Evolutionary conservation across 92 coral and sea anemone species (phyloP), one percentile per base, ranked within the genome.

Genomic region (Epizoanthus stellaris): DNA sequence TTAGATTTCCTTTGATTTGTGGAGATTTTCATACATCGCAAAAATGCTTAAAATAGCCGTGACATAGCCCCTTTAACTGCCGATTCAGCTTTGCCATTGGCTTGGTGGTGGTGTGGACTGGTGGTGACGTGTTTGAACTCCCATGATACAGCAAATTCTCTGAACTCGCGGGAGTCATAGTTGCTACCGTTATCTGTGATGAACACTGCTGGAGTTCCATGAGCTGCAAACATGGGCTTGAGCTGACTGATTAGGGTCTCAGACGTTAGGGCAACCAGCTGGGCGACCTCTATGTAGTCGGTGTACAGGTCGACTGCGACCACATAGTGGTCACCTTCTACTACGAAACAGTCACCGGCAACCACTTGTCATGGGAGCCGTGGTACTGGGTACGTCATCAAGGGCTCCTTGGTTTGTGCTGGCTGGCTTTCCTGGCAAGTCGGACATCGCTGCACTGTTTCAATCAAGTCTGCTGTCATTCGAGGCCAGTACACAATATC

Each of bases 161-260:
- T 82, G 67, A 88, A 91, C 58, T 91, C 81, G 4, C 64, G 39
- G 9, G 93, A 90, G 43, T 75, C 80, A 75, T n/a, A n/a, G n/a
- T n/a, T n/a, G n/a, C n/a, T n/a, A n/a, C n/a, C n/a, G n/a, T n/a
- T n/a, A n/a, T n/a, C n/a, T n/a, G n/a, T n/a, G 87, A 92, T 75
- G 54, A 86, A 57, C 45, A 63, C 79, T 8, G 88, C 91, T 60
- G 92, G 91, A 62, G 88, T 67, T 6, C 95, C 93, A 67, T 89
- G 91, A 10, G 86, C 80, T n/a, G 93, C 91, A 87, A 86, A 87
- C 16, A 92, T 81, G 59, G 91, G 92, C 65, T 92, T 92, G 77
- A 89, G 67, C 20, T 89, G 85, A 20, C 85, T 53, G 82, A 86
- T 85, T 2, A 88, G 86, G 59, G 91, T 25, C 20, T 82, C 71